Percentiles rank a stretch among this genome's conserved stretches.
Evolutionary conservation across 2,113 vertebrate species (phyloP).

Genomic region (Hypocryptadius cinnamomeus): DNA sequence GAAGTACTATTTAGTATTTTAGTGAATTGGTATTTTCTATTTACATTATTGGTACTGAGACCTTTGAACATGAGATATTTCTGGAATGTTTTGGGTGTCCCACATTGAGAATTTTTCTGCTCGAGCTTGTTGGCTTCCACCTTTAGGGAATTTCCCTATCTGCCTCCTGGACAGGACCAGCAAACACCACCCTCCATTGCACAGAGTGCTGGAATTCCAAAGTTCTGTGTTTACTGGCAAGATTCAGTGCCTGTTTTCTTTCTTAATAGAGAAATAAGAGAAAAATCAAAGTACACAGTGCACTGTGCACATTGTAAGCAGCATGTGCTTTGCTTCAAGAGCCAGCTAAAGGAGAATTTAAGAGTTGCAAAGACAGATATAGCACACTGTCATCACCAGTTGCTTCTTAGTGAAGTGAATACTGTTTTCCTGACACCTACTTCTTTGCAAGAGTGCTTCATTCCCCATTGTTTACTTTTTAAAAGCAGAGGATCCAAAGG

Average conservation of each 20-base stretch:
- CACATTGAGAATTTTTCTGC: background rate
- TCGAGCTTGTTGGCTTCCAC: background rate
- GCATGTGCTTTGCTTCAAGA: background rate
- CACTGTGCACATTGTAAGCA: background rate
- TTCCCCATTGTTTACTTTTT: conserved; percentile 35
- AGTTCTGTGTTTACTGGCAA: background rate
- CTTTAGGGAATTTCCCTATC: background rate
- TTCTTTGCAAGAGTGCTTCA: conserved; percentile 12
- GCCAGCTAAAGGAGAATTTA: background rate
- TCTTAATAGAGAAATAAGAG: background rate
- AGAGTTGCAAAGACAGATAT: conserved; percentile 17
- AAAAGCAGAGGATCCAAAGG: background rate
- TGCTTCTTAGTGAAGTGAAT: conserved; percentile 5
- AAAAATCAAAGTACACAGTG: background rate
- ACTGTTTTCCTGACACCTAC: conserved; percentile 20
- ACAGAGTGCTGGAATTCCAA: background rate
- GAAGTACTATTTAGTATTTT: background rate
- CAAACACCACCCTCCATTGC: background rate
- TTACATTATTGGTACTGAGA: background rate
- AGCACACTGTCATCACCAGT: conserved; percentile 20
- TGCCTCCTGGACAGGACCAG: background rate
- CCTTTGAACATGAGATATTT: background rate
- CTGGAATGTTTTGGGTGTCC: background rate
- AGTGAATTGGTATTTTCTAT: background rate
- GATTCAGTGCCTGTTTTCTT: background rate